These are phyloP conservation scores for Laticauda laticaudata DNA, from an alignment of 2,113 vertebrate species.

Conservation along the genomic window DNA sequence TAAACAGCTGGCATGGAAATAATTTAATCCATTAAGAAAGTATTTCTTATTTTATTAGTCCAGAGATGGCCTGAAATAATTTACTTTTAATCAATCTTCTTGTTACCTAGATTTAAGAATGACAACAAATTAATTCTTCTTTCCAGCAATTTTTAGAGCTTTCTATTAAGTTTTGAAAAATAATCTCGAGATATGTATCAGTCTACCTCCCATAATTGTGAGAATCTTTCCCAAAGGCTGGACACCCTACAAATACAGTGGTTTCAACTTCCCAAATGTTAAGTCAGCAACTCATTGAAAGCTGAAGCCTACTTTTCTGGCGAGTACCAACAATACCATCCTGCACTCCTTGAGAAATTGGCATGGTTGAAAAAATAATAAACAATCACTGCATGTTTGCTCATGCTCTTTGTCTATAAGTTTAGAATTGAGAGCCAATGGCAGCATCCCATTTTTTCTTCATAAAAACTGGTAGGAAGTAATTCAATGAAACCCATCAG, in stretches of 20 bases:
- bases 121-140: neutral
- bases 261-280: neutral
- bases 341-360: neutral
- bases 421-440: neutral
- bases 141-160: neutral
- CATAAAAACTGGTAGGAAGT: neutral
- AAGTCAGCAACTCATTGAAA: neutral
- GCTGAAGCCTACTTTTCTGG: neutral
- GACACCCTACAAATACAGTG: neutral
- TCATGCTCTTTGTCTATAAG: neutral
- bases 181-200: neutral
- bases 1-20: neutral
- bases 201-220: neutral
- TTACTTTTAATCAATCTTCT: neutral
- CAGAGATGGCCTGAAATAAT: neutral
- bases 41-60: neutral
- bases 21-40: neutral
- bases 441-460: neutral
- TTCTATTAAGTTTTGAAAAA: neutral
- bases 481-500: neutral
- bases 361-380: neutral
- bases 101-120: neutral
- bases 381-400: neutral
- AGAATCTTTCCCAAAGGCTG: neutral
- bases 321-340: neutral